Conservation (phyloP, 30 jellyfish, hydroid and myxozoan genomes). For the Aurelia sp. region DNA sequence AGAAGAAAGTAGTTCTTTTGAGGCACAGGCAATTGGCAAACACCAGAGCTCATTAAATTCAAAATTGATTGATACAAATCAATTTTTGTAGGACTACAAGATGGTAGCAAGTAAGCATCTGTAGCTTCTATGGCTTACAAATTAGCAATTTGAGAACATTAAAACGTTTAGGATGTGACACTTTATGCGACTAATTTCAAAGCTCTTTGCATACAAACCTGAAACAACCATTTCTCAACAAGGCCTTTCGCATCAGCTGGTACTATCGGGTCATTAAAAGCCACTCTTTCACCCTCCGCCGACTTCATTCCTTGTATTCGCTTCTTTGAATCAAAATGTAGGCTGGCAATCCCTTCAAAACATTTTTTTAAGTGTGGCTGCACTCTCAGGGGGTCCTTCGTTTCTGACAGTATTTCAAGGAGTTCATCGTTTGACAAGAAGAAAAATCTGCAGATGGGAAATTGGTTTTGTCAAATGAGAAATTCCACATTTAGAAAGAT, state of each 20-base stretch:
- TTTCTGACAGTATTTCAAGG: constrained; percentile 56
- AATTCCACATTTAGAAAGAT: too few species aligned
- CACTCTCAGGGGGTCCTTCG: constrained; percentile 56
- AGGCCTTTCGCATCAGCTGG: constrained; percentile 70
- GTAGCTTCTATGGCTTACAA: too few species aligned
- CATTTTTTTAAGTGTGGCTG: constrained; percentile 60
- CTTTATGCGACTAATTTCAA: too few species aligned
- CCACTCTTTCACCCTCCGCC: constrained; percentile 59
- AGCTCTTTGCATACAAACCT: constrained; percentile 9
- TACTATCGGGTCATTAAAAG: constrained; percentile 11
- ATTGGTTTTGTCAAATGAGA: background rate
- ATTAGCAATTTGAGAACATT: too few species aligned
- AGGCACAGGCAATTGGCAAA: background rate
- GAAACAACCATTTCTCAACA: constrained; percentile 65
- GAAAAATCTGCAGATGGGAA: constrained; percentile 29
- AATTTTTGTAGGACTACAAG: too few species aligned
- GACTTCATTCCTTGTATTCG: constrained; percentile 52
- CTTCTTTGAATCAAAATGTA: constrained; percentile 45
- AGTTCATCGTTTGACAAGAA: constrained; percentile 56
- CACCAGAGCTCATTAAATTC: background rate
- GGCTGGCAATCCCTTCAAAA: constrained; percentile 50
- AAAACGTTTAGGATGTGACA: too few species aligned
- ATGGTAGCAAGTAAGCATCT: too few species aligned
- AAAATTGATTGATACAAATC: background rate
- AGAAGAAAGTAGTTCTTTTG: background rate